phyloP scores from a whole-genome alignment of 2,888 invertebrate species.

The Phaedon cochleariae region DNA sequence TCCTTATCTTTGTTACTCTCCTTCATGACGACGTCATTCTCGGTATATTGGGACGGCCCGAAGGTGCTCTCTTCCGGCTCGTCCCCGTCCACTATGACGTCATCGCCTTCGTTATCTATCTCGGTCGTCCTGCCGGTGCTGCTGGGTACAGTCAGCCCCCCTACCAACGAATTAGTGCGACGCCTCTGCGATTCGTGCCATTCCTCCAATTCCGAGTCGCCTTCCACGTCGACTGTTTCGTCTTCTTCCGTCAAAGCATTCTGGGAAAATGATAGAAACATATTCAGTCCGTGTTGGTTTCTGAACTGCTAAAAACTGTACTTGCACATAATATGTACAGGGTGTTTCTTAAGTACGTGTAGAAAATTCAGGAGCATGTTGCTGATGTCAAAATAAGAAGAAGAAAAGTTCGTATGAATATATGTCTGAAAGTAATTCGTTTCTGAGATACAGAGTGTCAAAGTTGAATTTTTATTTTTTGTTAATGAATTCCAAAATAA shows the following conservation, averaged over 20 bases:
- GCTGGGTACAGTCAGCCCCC: conserved; percentile 50
- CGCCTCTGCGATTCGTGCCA: conserved; percentile 63
- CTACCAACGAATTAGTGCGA: conserved; percentile 51
- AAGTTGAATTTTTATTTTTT: too few relatives aligned
- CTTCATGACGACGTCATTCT: conserved; percentile 57
- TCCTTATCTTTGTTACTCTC: conserved; percentile 53
- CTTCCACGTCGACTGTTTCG: conserved; percentile 75
- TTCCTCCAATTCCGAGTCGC: conserved; percentile 67
- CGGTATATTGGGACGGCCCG: conserved; percentile 60
- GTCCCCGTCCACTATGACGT: conserved; percentile 61
- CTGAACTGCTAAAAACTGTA: too few relatives aligned
- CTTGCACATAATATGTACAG: too few relatives aligned
- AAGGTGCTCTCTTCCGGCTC: conserved; percentile 59
- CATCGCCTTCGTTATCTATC: conserved; percentile 58
- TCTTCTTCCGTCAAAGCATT: conserved; percentile 66
- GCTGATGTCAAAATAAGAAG: too few relatives aligned
- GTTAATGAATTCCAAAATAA: too few relatives aligned
- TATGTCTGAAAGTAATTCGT: too few relatives aligned
- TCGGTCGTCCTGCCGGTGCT: conserved; percentile 56
- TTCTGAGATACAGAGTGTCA: too few relatives aligned
- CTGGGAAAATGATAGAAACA: conserved; percentile 35
- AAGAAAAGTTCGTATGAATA: too few relatives aligned
- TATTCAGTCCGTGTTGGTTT: background rate
- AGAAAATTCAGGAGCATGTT: too few relatives aligned
- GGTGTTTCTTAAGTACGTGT: too few relatives aligned